phyloP scores from a whole-genome alignment of 1,140 invertebrate genomes.

The Diploscapter pachys region DNA sequence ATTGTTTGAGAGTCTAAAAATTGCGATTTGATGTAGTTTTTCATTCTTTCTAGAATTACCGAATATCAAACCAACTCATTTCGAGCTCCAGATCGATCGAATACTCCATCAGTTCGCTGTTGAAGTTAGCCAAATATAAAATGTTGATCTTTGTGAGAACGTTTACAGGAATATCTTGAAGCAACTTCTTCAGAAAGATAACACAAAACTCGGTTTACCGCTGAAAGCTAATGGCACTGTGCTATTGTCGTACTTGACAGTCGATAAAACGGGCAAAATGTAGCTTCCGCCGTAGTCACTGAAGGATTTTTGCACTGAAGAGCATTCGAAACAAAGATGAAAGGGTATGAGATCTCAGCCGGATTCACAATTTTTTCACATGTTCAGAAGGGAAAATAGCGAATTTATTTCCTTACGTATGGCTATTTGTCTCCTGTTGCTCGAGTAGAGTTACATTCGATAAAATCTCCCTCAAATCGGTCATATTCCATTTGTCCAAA shows the following conservation, averaged over 20 bases:
- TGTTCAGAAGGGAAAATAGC: conserved; percentile 6
- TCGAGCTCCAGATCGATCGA: conserved; percentile 51
- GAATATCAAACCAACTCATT: conserved; percentile 45
- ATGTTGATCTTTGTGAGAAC: conserved; percentile 51
- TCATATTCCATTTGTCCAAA: neutral
- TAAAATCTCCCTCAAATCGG: neutral
- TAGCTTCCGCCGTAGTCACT: conserved; percentile 46
- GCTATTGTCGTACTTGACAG: conserved; percentile 53
- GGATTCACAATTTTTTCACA: conserved; percentile 4
- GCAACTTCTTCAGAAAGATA: conserved; percentile 33
- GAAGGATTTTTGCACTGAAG: conserved; percentile 2
- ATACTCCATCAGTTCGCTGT: conserved; percentile 55
- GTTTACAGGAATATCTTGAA: conserved; percentile 53
- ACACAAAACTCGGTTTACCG: conserved; percentile 3
- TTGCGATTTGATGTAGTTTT: conserved; percentile 22
- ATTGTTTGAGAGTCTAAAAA: conserved; percentile 51
- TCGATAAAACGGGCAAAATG: conserved; percentile 51
- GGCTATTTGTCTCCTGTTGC: conserved; percentile 15
- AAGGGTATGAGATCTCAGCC: neutral
- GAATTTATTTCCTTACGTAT: conserved; percentile 9
- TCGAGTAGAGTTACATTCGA: neutral
- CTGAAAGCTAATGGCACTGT: conserved; percentile 44
- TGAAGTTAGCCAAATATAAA: conserved; percentile 54
- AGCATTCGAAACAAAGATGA: conserved; percentile 8
- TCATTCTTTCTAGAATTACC: neutral